These are phyloP conservation scores for Sitta europaea DNA, from an alignment of 2,113 vertebrate species.

Conservation along the genomic window DNA sequence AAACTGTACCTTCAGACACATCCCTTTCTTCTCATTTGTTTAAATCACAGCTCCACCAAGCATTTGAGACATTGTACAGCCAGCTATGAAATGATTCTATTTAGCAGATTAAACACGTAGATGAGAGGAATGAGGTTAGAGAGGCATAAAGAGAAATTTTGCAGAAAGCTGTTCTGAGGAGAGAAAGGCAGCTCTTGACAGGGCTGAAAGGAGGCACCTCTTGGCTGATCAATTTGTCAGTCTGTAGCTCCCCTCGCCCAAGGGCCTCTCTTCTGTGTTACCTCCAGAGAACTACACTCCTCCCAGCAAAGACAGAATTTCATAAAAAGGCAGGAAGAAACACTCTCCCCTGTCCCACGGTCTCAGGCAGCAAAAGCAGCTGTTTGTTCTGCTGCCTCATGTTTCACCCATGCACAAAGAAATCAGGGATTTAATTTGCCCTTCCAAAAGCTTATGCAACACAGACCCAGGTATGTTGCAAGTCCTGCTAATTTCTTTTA, in stretches of 20 bases:
- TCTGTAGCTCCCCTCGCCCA: neutral
- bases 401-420: neutral
- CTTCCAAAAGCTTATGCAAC: neutral
- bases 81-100: neutral
- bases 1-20: neutral
- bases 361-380: neutral
- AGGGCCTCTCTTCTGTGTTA: neutral
- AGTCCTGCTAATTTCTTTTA: neutral
- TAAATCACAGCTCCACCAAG: neutral
- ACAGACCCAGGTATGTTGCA: neutral
- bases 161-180: neutral
- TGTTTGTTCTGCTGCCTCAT: neutral
- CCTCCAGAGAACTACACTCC: neutral
- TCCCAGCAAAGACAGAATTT: neutral
- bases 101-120: neutral
- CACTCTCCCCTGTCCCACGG: neutral
- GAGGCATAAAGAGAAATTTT: neutral
- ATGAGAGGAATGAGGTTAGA: neutral
- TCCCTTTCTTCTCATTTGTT: neutral
- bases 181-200: neutral
- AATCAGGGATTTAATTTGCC: neutral
- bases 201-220: neutral
- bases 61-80: neutral
- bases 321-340: neutral
- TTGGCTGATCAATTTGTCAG: neutral